A percentile compares a stretch with the other conserved stretches of the same genome.
phyloP scores from a whole-genome alignment of 2,113 vertebrate species.

The Felis chaus region DNA sequence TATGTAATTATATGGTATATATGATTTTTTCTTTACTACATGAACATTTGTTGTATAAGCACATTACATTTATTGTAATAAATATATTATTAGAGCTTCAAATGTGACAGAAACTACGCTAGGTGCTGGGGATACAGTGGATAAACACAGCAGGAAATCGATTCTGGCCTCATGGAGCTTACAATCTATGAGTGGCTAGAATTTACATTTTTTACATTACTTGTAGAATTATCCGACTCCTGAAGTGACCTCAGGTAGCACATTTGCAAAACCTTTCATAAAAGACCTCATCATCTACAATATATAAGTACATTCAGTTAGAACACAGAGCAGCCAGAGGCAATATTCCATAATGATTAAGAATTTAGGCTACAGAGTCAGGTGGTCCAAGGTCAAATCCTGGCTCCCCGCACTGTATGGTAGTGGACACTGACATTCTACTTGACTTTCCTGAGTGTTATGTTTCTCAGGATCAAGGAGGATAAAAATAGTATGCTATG shows the following conservation, averaged over 20 bases:
- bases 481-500: not conserved
- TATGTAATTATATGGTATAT: not conserved
- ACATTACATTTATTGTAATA: not conserved
- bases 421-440: not conserved
- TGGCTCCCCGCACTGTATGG: rapidly evolving
- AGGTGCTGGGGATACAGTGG: not conserved
- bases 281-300: not conserved
- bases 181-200: not conserved
- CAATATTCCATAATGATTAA: not conserved
- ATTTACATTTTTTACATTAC: not conserved
- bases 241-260: not conserved
- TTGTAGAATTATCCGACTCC: not conserved
- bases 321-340: not conserved
- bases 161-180: not conserved
- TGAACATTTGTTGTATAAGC: not conserved
- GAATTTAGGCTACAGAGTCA: not conserved
- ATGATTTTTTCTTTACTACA: not conserved
- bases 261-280: not conserved
- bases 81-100: not conserved
- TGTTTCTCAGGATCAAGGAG: not conserved
- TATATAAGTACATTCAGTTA: not conserved
- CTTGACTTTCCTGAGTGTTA: not conserved
- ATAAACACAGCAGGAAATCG: not conserved
- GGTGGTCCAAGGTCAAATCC: not conserved
- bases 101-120: not conserved